Conservation (phyloP, 2,888 invertebrate species). For the Ellobium chinense region DNA sequence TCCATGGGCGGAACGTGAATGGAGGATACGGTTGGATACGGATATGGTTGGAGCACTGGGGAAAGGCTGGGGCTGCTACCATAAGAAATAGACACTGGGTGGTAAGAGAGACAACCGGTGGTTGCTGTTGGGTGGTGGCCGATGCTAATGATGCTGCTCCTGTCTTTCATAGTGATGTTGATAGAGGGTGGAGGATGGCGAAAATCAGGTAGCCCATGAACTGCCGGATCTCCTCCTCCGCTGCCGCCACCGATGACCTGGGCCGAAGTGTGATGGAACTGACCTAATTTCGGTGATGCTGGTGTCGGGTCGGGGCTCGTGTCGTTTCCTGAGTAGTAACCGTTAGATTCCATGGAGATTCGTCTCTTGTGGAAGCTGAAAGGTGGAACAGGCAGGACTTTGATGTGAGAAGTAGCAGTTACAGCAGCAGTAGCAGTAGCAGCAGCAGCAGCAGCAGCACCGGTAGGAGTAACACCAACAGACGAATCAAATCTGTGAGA, state of each 20-base stretch:
- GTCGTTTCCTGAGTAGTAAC: conserved; percentile 2
- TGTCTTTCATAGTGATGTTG: not conserved
- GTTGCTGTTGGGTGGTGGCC: not conserved
- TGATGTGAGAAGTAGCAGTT: no score
- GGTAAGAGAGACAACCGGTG: not conserved
- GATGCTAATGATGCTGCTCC: no score
- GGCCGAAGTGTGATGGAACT: not conserved
- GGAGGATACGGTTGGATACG: no score
- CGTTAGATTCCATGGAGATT: conserved; percentile 3
- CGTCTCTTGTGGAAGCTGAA: not conserved
- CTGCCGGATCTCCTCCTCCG: not conserved
- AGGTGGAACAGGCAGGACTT: no score
- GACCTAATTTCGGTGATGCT: not conserved
- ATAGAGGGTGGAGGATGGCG: not conserved
- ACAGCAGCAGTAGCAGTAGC: no score
- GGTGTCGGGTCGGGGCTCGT: not conserved
- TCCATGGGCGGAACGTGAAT: not conserved
- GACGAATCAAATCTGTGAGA: no score
- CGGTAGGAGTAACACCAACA: no score
- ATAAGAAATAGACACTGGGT: not conserved
- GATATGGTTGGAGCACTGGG: no score
- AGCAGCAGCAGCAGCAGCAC: no score
- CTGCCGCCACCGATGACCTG: not conserved
- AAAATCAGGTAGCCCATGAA: not conserved
- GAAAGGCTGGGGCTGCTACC: not conserved